Base-by-base conservation (phyloP, 1,140 invertebrate genomes). In the Dinoponera quadriceps region DNA sequence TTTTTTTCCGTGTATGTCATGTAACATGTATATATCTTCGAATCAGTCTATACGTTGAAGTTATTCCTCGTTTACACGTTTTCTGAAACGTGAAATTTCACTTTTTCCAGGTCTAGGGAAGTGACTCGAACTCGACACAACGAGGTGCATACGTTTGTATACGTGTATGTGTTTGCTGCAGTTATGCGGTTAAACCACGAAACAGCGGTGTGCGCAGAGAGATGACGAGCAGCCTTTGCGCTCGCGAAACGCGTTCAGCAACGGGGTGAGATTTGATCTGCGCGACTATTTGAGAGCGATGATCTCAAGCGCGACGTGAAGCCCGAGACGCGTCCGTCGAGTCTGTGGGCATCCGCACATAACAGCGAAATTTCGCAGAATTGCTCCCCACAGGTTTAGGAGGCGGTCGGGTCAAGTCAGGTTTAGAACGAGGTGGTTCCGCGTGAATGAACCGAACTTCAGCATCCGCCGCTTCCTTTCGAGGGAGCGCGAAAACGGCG, bases 271-370 rank as follows among this genome's bases (percentile, higher is more conserved):
- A 44, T 80, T 80, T 80, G 75, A 80, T 80, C n/a, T 48, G 14
- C 22, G 13, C 13, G 33, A 69, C 63, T 78, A 44, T 78, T 78
- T 78, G 63, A 71, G 75, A 20, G 22, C 51, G 75, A 71, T 80
- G 75, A 80, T 80, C 65, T 80, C 65, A 69, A 80, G 75, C 51
- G 51, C 51, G 13, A 57, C 0, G n/a, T 22, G 49, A 44, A 57
- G 44, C 13, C 33, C 29, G 48, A 38, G 55, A 57, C 48, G 51
- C 5, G 27, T 29, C 33, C 9, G 33, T 4, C 75, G 2, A 25
- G 7, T 1, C 49, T 18, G 49, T 27, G 20, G 44, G 60, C 60
- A 66, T 38, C 48, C 60, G 7, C 44, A 66, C 9, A 38, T n/a
- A 68, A 55, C 29, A 33, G 22, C 49, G 49, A 55, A 77, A 78